Percentiles rank a stretch among this genome's conserved stretches.
Conservation (phyloP, 2,888 invertebrate genomes). For the Druceiella hillmani region DNA sequence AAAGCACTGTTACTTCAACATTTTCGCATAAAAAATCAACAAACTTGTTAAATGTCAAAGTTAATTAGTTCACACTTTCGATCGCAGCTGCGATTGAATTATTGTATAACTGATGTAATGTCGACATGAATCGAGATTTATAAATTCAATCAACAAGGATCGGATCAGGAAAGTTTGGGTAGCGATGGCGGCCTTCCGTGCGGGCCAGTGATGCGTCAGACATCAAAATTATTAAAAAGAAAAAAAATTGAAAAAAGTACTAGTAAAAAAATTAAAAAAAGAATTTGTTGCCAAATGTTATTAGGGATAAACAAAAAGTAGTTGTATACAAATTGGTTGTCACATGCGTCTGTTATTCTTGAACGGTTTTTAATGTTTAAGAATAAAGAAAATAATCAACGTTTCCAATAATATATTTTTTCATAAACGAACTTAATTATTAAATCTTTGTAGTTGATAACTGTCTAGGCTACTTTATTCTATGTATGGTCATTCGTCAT, state of each 20-base stretch:
- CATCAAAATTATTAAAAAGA: conserved; percentile 33
- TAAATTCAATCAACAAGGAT: too few species aligned
- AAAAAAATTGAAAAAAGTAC: conserved; percentile 29
- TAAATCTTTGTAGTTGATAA: conserved; percentile 50
- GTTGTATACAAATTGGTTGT: conserved; percentile 51
- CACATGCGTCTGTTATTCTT: conserved; percentile 51
- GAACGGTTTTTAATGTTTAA: conserved; percentile 46
- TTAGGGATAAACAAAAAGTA: conserved; percentile 49
- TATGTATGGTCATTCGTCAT: conserved; percentile 36
- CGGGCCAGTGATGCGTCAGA: too few species aligned
- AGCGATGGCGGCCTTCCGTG: too few species aligned
- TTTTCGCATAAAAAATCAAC: too few species aligned
- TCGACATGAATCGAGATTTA: conserved; percentile 29
- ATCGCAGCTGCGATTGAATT: conserved; percentile 28
- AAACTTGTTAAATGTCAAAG: too few species aligned
- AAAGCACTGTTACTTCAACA: too few species aligned
- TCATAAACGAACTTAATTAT: conserved; percentile 50
- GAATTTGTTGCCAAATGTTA: conserved; percentile 55
- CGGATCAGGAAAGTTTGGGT: too few species aligned
- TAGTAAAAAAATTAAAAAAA: conserved; percentile 32
- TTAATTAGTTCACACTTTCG: conserved; percentile 31
- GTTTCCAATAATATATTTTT: conserved; percentile 54
- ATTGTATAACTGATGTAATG: conserved; percentile 35
- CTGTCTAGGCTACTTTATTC: conserved; percentile 47
- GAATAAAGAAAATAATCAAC: conserved; percentile 42